These are phyloP conservation scores for Alca torda DNA, from an alignment of 2,797 vertebrate species.

Conservation along the genomic window DNA sequence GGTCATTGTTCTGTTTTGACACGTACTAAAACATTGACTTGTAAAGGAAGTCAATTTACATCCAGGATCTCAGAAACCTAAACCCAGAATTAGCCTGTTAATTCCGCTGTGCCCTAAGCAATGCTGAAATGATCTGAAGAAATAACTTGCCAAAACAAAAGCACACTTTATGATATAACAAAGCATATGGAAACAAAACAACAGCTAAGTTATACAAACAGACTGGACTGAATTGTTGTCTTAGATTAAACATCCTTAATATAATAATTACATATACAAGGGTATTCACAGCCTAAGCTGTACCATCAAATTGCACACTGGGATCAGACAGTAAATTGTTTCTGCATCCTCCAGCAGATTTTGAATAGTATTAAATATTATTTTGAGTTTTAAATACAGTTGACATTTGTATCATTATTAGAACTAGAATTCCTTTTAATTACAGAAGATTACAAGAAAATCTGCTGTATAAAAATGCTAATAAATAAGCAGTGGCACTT, in stretches of 20 bases:
- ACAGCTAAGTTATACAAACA: neutral
- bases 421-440: neutral
- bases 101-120: neutral
- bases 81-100: neutral
- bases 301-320: neutral
- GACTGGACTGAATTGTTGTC: neutral
- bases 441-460: neutral
- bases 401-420: neutral
- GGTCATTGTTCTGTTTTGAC: neutral
- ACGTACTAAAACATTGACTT: neutral
- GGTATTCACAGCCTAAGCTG: neutral
- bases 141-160: neutral
- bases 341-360: neutral
- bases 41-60: neutral
- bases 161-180: neutral
- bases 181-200: neutral
- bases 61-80: neutral
- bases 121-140: neutral
- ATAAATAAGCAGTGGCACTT: neutral
- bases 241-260: neutral
- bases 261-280: neutral
- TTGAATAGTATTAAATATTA: neutral
- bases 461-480: neutral
- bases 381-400: neutral
- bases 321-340: neutral